These are phyloP conservation scores for Drosophila albomicans DNA, from an alignment of 1,140 invertebrate species.

Conservation along the genomic window DNA sequence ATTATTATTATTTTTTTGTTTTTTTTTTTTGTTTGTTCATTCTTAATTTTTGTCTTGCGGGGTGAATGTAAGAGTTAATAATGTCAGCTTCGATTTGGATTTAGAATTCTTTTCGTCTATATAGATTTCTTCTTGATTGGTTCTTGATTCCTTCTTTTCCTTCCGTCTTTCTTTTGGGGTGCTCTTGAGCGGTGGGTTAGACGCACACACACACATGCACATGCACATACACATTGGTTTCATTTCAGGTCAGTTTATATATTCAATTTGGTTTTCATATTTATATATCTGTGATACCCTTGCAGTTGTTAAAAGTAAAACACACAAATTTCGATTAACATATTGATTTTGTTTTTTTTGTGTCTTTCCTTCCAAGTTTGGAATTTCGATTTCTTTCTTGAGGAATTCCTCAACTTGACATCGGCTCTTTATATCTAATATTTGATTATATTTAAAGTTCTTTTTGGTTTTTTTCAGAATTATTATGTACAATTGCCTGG, in stretches of 20 bases:
- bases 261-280: not conserved
- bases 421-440: too few relatives aligned
- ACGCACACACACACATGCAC: slow-evolving; percentile 21
- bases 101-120: slow-evolving; percentile 18
- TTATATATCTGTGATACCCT: slow-evolving; percentile 6
- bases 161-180: not conserved
- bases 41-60: slow-evolving; percentile 56
- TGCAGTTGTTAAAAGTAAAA: slow-evolving; percentile 5
- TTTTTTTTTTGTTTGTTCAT: slow-evolving; percentile 23
- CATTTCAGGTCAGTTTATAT: not conserved
- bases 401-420: too few relatives aligned
- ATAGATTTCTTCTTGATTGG: not conserved
- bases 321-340: not conserved
- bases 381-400: too few relatives aligned
- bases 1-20: not conserved
- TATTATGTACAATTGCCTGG: too few relatives aligned
- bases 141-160: not conserved
- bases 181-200: slow-evolving; percentile 57
- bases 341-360: not conserved
- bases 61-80: slow-evolving; percentile 82
- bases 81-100: slow-evolving; percentile 82
- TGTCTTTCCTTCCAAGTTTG: too few relatives aligned
- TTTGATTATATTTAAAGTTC: too few relatives aligned
- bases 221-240: slow-evolving; percentile 3
- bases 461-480: too few relatives aligned